Evolutionary conservation across 2,113 vertebrate species (phyloP).

Genomic region (Tachuris rubrigastra): DNA sequence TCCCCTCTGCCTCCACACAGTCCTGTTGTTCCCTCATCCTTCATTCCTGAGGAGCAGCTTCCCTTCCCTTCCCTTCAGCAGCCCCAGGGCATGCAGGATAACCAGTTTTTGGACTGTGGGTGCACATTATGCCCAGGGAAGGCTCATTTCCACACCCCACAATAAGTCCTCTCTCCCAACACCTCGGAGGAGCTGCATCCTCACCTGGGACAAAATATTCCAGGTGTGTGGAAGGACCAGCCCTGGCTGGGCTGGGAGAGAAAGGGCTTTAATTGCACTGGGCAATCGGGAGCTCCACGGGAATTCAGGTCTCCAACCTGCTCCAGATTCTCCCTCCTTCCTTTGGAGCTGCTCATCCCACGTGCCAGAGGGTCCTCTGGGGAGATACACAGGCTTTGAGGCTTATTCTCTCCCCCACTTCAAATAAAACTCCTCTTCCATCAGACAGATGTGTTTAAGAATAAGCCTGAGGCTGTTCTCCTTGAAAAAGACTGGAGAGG

Average conservation of each 20-base stretch:
- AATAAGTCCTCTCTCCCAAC: neutral
- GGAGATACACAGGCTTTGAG: neutral
- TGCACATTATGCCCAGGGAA: neutral
- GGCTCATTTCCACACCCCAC: neutral
- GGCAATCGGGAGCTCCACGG: neutral
- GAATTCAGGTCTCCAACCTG: neutral
- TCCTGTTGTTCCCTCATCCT: too few relatives aligned
- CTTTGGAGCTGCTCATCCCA: neutral
- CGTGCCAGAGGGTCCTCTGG: neutral
- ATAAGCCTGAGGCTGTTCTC: neutral
- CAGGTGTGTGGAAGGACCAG: neutral
- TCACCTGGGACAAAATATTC: neutral
- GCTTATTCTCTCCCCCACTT: neutral
- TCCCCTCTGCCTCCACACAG: neutral
- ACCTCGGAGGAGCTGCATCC: neutral
- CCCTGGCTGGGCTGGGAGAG: neutral
- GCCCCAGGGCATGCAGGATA: neutral
- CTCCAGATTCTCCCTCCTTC: neutral
- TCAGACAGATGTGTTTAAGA: neutral
- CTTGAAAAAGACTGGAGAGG: neutral
- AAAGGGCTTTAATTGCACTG: neutral
- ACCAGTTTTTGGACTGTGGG: neutral
- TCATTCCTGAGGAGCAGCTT: neutral
- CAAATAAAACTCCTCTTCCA: neutral
- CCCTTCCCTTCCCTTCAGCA: neutral